Base-by-base conservation (phyloP, 2,888 invertebrate species). In the Pinctada fucata region DNA sequence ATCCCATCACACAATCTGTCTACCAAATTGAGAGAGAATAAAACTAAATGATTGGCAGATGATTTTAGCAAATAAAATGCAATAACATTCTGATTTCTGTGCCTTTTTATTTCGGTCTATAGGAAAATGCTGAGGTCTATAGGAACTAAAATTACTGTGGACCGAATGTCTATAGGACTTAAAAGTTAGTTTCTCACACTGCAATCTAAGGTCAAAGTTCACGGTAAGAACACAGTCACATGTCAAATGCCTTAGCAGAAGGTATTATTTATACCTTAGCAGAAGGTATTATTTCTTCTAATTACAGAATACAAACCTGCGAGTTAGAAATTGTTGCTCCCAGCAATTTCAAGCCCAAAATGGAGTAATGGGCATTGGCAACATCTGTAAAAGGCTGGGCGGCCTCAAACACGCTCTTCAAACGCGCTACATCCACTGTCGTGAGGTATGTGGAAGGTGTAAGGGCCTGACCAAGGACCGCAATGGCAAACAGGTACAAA, bases 331-430 rank as follows among this genome's bases (percentile, higher is more conserved):
- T 91, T 13, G 94, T 92, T 84, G 94, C 94, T 86, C 95, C 95
- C 1, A 96, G 93, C 69, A 95, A 93, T 85, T 94, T 95, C 77
- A 95, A 94, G 70, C 97, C 97, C 76, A 95, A 94, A 0, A 95
- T 94, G 2, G 96, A 95, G 93, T 96, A 96, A 91, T 96, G 96
- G 51, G 96, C 92, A 3, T 95, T 93, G 5, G 90, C 86, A 47
- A 91, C 84, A 82, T 93, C 93, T 8, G 82, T 76, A 72, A 88
- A 91, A 2, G 92, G 92, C 31, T 87, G 84, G 3, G 91, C 91
- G 10, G 88, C 82, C 63, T 91, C 88, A 87, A 93, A 93, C 4
- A 93, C 91, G 13, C 87, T 83, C 79, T 88, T 89, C 51, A 93
- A 83, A 16, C 92, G 85, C 3, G 87, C 86, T 82, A 89, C 88